Evolutionary conservation across 1,140 invertebrate species (phyloP).

Genomic region (Rhyzopertha dominica): DNA sequence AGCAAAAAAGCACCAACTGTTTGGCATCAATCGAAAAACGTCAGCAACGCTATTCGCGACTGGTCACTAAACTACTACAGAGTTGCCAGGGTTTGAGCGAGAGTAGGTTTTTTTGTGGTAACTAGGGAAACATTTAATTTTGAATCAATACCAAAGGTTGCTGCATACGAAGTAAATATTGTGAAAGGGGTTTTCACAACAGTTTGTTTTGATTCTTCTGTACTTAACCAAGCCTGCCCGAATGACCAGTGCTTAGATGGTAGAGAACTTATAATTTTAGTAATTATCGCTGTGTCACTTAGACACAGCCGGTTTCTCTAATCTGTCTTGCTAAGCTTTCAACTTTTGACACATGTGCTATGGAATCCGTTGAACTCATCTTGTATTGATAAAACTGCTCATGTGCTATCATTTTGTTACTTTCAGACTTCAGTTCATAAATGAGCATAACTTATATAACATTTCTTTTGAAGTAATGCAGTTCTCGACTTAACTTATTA

Average conservation of each 20-base stretch:
- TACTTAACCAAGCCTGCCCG: constrained; percentile 40
- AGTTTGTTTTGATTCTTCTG: constrained; percentile 33
- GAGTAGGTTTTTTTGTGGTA: no score
- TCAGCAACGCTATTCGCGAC: no score
- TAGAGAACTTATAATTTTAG: constrained; percentile 41
- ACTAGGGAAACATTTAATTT: no score
- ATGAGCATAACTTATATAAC: constrained; percentile 35
- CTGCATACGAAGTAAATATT: no score
- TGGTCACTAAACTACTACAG: no score
- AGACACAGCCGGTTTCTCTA: constrained; percentile 36
- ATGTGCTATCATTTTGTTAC: constrained; percentile 41
- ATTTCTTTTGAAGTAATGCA: constrained; percentile 33
- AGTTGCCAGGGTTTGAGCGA: no score
- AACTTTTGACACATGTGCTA: constrained; percentile 42
- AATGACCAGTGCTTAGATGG: no score
- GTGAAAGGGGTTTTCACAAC: no score
- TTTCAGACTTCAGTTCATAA: constrained; percentile 38
- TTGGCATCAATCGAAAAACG: no score
- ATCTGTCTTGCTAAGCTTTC: constrained; percentile 39
- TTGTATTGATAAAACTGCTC: constrained; percentile 43
- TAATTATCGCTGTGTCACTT: constrained; percentile 40
- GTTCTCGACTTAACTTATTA: constrained; percentile 40
- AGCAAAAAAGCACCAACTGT: no score
- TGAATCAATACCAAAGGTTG: no score
- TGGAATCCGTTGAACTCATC: constrained; percentile 32